Conservation (phyloP, 1,140 invertebrate species). For the Cydia pomonella region DNA sequence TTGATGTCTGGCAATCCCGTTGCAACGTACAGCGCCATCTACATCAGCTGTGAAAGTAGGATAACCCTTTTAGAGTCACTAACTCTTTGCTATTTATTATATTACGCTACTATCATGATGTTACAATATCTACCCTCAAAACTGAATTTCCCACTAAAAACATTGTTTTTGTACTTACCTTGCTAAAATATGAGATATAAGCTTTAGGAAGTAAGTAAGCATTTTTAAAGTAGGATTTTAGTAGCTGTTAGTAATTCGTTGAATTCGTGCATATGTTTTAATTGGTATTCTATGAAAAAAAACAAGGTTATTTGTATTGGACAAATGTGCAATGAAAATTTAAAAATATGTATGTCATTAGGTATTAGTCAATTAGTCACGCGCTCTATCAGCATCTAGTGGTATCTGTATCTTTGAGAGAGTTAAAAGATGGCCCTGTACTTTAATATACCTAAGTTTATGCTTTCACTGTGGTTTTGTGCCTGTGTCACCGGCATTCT, state of each 20-base stretch:
- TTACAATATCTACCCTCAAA: too few relatives aligned
- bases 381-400: background rate
- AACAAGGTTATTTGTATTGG: background rate
- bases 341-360: background rate
- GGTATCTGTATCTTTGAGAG: too few relatives aligned
- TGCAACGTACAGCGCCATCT: too few relatives aligned
- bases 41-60: too few relatives aligned
- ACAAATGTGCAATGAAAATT: background rate
- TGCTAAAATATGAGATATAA: slow-evolving; percentile 3
- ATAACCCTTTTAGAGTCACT: too few relatives aligned
- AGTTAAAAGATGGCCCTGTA: too few relatives aligned
- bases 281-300: slow-evolving; percentile 13
- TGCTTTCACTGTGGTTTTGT: too few relatives aligned
- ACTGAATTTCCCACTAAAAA: background rate
- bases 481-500: too few relatives aligned
- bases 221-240: background rate
- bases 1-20: too few relatives aligned
- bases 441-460: too few relatives aligned
- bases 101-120: too few relatives aligned
- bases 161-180: background rate
- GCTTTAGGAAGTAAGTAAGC: slow-evolving; percentile 2
- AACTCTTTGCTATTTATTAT: too few relatives aligned
- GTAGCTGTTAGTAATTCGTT: background rate
- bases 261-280: slow-evolving; percentile 2
- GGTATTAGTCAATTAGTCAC: background rate